phyloP scores from a whole-genome alignment of 1,140 invertebrate genomes.

The Eulimnadia texana region DNA sequence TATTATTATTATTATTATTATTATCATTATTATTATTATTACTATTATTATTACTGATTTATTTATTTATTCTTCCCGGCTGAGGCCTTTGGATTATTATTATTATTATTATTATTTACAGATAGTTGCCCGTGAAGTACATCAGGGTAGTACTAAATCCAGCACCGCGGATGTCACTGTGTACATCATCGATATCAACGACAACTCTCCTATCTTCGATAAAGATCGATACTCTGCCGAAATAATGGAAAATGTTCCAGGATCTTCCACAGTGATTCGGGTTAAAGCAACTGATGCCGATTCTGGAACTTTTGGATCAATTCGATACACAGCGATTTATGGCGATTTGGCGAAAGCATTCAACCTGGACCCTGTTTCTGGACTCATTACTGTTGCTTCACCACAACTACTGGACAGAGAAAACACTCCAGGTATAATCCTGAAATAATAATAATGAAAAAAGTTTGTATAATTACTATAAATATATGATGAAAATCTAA shows the following conservation, averaged over 20 bases:
- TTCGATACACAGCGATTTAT: slow-evolving; percentile 58
- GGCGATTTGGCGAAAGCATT: slow-evolving; percentile 59
- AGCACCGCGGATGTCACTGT: slow-evolving; percentile 56
- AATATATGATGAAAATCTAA: too few relatives aligned
- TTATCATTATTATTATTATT: too few relatives aligned
- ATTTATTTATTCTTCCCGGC: too few relatives aligned
- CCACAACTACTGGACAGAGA: slow-evolving; percentile 67
- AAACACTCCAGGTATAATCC: slow-evolving; percentile 36
- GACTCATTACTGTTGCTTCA: slow-evolving; percentile 59
- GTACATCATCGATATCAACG: slow-evolving; percentile 73
- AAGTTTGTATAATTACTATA: too few relatives aligned
- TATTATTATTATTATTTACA: slow-evolving; percentile 24
- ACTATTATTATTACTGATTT: too few relatives aligned
- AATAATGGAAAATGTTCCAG: slow-evolving; percentile 60
- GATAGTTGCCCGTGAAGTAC: slow-evolving; percentile 56
- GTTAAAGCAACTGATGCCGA: slow-evolving; percentile 57
- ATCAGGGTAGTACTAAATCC: slow-evolving; percentile 42
- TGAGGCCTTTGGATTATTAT: too few relatives aligned
- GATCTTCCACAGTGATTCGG: slow-evolving; percentile 53
- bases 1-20: too few relatives aligned
- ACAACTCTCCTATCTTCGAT: slow-evolving; percentile 70
- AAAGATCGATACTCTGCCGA: slow-evolving; percentile 52
- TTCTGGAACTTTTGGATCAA: slow-evolving; percentile 48
- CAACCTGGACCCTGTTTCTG: slow-evolving; percentile 56
- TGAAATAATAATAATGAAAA: too few relatives aligned